These are phyloP conservation scores for Pedetes capensis DNA, from an alignment of 2,113 vertebrate species.

Conservation along the genomic window DNA sequence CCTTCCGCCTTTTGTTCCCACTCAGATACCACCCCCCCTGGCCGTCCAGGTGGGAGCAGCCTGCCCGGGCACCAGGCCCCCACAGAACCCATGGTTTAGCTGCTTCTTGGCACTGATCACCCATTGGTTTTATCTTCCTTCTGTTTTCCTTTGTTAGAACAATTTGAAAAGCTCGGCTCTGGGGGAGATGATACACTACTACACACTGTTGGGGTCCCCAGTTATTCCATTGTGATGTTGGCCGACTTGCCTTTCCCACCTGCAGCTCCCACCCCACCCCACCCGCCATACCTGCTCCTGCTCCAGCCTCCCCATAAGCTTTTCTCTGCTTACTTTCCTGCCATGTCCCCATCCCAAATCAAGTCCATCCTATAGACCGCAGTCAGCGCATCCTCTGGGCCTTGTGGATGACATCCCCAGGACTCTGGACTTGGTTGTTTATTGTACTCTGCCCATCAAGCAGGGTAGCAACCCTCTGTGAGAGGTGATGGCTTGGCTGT, in stretches of 20 bases:
- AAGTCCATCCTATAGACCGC: not conserved
- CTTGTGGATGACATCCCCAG: not conserved
- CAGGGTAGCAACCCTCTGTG: not conserved
- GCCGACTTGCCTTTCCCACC: not conserved
- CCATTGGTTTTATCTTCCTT: not conserved
- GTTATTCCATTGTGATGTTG: not conserved
- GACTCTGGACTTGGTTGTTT: not conserved
- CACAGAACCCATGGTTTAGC: accelerated
- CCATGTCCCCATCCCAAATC: not conserved
- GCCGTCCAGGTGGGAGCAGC: not conserved
- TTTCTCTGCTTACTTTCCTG: not conserved
- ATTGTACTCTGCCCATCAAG: not conserved
- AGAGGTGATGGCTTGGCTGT: not conserved
- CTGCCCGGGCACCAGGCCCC: too few relatives aligned
- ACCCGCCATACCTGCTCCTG: not conserved
- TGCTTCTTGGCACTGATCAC: not conserved
- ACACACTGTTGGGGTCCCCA: not conserved
- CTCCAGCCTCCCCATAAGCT: not conserved
- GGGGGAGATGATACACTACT: accelerated
- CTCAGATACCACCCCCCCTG: not conserved
- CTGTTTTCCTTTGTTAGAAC: too few relatives aligned
- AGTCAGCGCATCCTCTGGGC: not conserved
- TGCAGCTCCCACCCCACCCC: too few relatives aligned
- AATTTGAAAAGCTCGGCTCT: not conserved
- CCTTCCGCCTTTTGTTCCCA: not conserved